Evolutionary conservation across 2,113 vertebrate genomes (phyloP), one percentile per base, ranked within the genome.

Genomic region (Eclectus roratus): DNA sequence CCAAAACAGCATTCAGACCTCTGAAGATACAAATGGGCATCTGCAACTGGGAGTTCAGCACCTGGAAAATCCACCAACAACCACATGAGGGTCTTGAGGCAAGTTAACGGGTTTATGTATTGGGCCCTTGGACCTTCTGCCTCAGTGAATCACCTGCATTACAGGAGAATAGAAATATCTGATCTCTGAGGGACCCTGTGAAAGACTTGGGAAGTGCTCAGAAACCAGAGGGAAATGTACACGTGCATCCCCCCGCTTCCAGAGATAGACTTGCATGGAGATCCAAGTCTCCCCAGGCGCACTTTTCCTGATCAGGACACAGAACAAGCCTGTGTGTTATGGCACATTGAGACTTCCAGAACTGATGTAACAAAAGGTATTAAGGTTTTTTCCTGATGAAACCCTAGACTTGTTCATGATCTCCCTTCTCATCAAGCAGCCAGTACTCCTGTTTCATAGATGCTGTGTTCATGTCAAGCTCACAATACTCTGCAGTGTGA

Each of bases 91-190:
- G 20, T 53, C 53, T 61, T 6, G 12, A 58, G 88, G 60, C 1
- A 50, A 76, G 15, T 33, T 10, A 55, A 31, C 0, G 0, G 9
- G 16, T 82, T 76, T 37, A 55, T 4, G 1, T 19, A 31, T 29
- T 49, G 44, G 35, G 41, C 29, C 53, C 24, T 65, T 70, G 27
- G 44, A 65, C 46, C 24, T 69, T 37, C 37, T 47, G n/a, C 31
- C 35, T 76, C 52, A 27, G 41, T 7, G 2, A 7, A 24, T 41
- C 69, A 89, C 11, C 29, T 44, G 41, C 21, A 23, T 39, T 49
- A 27, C 13, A 86, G 27, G 28, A 80, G 52, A 84, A 23, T 5
- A 41, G 15, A 33, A n/a, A 29, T 15, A 13, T 46, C 58, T 77
- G 64, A 46, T 14, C 49, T 44, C 47, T 41, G 49, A 46, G 80